Conservation (phyloP, 2,888 invertebrate genomes). For the Thecophora atra region DNA sequence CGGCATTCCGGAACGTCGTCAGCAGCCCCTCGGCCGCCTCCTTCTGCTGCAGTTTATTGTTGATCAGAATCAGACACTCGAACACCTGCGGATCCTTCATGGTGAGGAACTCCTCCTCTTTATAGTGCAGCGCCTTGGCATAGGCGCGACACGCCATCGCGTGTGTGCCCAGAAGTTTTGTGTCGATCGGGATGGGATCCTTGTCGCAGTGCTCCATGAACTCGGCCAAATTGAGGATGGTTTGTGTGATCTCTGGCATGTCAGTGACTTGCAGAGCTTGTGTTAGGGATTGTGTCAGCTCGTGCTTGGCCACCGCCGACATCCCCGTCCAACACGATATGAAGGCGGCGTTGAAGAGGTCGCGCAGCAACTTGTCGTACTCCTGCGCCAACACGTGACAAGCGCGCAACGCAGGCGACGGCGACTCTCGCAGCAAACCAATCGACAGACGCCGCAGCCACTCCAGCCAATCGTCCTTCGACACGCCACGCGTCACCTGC, state of each 20-base stretch:
- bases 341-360: slow-evolving; percentile 98
- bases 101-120: slow-evolving; percentile 92
- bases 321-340: slow-evolving; percentile 99
- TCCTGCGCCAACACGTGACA: slow-evolving; percentile 93
- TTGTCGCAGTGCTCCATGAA: slow-evolving; percentile 99
- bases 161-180: slow-evolving; percentile 86
- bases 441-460: slow-evolving; percentile 94
- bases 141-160: slow-evolving; percentile 93
- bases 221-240: slow-evolving; percentile 95
- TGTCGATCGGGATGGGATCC: slow-evolving; percentile 90
- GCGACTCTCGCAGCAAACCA: slow-evolving; percentile 93
- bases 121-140: slow-evolving; percentile 73
- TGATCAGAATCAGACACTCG: slow-evolving; percentile 93
- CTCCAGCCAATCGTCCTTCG: slow-evolving; percentile 98
- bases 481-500: slow-evolving; percentile 91
- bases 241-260: slow-evolving; percentile 94
- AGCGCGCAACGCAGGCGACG: slow-evolving; percentile 92
- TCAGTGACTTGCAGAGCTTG: slow-evolving; percentile 92
- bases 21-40: slow-evolving; percentile 96
- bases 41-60: slow-evolving; percentile 97
- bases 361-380: slow-evolving; percentile 93
- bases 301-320: slow-evolving; percentile 77
- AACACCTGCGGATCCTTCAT: slow-evolving; percentile 86
- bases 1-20: slow-evolving; percentile 79
- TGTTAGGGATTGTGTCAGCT: slow-evolving; percentile 85